Base-by-base conservation (phyloP, 2,888 invertebrate genomes). In the Drosophila rubida region DNA sequence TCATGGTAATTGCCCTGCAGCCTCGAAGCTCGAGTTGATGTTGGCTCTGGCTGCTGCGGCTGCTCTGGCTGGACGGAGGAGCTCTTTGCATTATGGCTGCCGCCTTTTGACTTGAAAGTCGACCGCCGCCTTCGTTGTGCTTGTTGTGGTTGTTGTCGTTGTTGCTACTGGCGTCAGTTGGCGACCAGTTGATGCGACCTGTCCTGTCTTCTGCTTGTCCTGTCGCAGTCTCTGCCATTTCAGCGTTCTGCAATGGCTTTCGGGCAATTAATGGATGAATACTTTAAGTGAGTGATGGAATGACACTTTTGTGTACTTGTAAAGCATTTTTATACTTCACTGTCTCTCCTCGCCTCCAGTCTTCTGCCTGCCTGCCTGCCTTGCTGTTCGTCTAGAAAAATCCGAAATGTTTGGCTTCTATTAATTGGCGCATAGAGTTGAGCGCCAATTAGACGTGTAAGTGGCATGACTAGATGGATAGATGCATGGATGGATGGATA, bases 231-330 rank as follows among this genome's bases (percentile, higher is more conserved):
- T 8, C 44, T 27, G 37, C 13, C 19, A 27, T 42, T 53, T 30
- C 55, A 50, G 46, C 48, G 45, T 69, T 70, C 71, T 62, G 75
- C 89, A 87, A 82, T 85, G 83, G 90, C 89, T 89, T 89, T 88
- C 82, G 88, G 87, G 88, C 90, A 90, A 90, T 90, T 90, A 90
- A 90, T 90, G 89, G 89, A 90, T 90, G 89, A 90, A 90, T 90
- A 90, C 90, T 90, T 90, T 90, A 90, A 90, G 89, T 90, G 89
- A 90, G 89, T 90, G 89, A 90, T 90, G 90, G 89, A 90, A 90
- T 90, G 90, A 90, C 89, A 90, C 90, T 90, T 81, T 89, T 90
- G 84, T 86, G 80, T 79, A 87, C 87, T 79, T 80, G 88, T 84
- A 87, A 87, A 86, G 80, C 78, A 87, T 88, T 89, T 81, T 88